Evolutionary conservation across 2,888 invertebrate genomes (phyloP).

Genomic region (Andrena flavipes): DNA sequence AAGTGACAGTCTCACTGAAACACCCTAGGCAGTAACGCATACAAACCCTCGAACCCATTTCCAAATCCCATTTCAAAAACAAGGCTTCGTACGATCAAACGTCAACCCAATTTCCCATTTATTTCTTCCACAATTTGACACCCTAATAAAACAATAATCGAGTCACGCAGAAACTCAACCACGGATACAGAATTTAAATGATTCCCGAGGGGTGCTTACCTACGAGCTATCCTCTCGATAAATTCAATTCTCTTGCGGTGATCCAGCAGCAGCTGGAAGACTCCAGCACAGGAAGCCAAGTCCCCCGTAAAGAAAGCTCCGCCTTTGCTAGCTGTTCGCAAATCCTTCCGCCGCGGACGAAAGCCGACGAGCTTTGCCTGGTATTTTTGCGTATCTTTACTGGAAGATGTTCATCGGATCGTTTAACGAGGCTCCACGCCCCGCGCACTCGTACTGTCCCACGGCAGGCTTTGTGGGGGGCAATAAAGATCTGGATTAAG

Average conservation of each 20-base stretch:
- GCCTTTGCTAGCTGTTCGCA: constrained; percentile 10
- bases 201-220: neutral
- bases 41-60: too few species aligned
- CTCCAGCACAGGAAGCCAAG: neutral
- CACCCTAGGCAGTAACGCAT: too few species aligned
- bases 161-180: neutral
- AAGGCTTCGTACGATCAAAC: too few species aligned
- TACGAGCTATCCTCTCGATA: constrained; percentile 1
- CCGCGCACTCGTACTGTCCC: constrained; percentile 16
- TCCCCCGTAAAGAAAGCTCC: neutral
- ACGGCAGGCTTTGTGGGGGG: constrained; percentile 39
- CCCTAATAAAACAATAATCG: neutral
- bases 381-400: neutral
- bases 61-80: too few species aligned
- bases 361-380: constrained; percentile 1
- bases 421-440: neutral
- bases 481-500: constrained; percentile 75
- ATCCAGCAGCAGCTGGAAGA: constrained; percentile 3
- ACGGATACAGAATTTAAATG: neutral
- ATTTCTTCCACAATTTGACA: too few species aligned
- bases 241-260: neutral
- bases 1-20: too few species aligned
- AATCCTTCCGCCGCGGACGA: constrained; percentile 28
- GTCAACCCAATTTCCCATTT: neutral
- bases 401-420: neutral